Evolutionary conservation across 2,113 vertebrate species (phyloP), one percentile per base, ranked within the genome.

Genomic region (Todiramphus chloris): DNA sequence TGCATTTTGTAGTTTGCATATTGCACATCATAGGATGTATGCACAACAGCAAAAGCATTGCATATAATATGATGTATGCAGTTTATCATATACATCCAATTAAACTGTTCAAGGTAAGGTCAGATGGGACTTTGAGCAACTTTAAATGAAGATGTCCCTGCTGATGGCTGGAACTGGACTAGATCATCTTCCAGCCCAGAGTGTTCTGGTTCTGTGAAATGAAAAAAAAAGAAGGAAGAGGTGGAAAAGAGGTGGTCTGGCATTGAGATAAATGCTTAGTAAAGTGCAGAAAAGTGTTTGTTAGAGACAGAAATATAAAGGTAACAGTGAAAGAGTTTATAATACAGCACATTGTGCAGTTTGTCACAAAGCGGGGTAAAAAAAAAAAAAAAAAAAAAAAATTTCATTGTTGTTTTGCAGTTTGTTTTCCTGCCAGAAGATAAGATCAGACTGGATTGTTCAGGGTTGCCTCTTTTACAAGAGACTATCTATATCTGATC

Each of bases 341-440:
- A 31, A 43, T 68, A 23, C 10, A 33, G 51, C 7, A 4, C 9
- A 5, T 18, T 21, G 19, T 24, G 6, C 72, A 31, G 10, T 44
- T 78, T 37, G 23, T 75, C 46, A 68, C 19, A 53, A 59, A 59
- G 14, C 8, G 4, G 50, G 12, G 19, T 48, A 23, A 1, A 4
- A 3, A 23, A 55, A 1, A 4, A 3, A n/a, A n/a, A n/a, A n/a
- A 23, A 55, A 27, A 12, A 48, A 5, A 5, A 11, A 5, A 21
- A 46, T 60, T 79, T 76, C 5, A 23, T 35, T 78, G 5, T 5
- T 73, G 7, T 68, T 73, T 11, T 77, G 46, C 25, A 68, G 39
- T 68, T 83, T 59, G 28, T 93, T 91, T 83, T 75, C n/a, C 37
- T 89, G 14, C 6, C 23, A 62, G 25, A 85, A 64, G 16, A 16